Percentiles rank a stretch among this genome's conserved stretches.
Evolutionary conservation across 2,888 invertebrate genomes (phyloP).

Genomic region (Erebia aethiops): DNA sequence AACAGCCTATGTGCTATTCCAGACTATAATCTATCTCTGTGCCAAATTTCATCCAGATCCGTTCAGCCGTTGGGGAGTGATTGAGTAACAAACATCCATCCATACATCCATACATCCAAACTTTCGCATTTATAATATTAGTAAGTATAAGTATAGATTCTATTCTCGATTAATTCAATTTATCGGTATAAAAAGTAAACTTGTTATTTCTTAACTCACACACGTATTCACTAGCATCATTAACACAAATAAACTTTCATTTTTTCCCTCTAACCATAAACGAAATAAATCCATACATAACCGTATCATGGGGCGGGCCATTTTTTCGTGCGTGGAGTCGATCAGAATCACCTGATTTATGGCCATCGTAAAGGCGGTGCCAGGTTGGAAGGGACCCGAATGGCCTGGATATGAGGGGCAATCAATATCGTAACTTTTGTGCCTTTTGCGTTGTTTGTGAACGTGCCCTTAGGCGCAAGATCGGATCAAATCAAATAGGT

Average conservation of each 20-base stretch:
- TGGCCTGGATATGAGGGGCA: neutral
- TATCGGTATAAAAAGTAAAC: too few species aligned
- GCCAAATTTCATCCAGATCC: too few species aligned
- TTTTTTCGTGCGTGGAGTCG: conserved; percentile 33
- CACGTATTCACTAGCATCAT: neutral
- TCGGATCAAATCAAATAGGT: too few species aligned
- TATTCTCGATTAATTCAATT: too few species aligned
- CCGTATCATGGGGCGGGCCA: conserved; percentile 16
- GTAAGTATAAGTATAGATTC: too few species aligned
- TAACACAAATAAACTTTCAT: neutral
- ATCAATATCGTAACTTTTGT: conserved; percentile 7
- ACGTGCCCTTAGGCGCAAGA: neutral
- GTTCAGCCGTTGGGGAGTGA: too few species aligned
- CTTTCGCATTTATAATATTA: too few species aligned
- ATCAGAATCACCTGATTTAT: conserved; percentile 34
- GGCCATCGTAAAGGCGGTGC: conserved; percentile 29
- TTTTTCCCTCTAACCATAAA: conserved; percentile 8
- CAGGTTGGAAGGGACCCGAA: conserved; percentile 30
- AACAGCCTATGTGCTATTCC: too few species aligned
- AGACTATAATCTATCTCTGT: too few species aligned
- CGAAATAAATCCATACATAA: conserved; percentile 25
- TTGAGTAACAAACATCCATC: too few species aligned
- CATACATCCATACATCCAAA: too few species aligned
- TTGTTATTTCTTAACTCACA: neutral
- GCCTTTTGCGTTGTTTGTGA: neutral